phyloP scores from a whole-genome alignment of 2,888 invertebrate species.

The Aproaerema taeniolella region DNA sequence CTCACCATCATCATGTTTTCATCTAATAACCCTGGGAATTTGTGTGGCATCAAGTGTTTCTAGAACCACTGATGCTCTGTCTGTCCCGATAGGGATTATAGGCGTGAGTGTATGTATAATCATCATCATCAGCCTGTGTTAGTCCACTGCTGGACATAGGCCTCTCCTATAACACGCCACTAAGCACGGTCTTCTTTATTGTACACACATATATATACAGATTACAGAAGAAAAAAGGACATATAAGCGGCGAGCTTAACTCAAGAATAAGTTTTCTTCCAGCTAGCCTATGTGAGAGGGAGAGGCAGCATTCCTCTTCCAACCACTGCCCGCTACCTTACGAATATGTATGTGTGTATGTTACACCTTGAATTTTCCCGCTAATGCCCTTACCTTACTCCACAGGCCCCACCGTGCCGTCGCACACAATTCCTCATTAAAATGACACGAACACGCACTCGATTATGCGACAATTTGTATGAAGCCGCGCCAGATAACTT shows the following conservation, averaged over 20 bases:
- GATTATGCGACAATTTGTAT: constrained; percentile 48
- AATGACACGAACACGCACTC: constrained; percentile 42
- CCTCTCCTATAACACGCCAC: too few species aligned
- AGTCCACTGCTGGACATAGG: too few species aligned
- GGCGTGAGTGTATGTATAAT: too few species aligned
- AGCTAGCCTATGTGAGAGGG: neutral
- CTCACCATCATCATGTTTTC: too few species aligned
- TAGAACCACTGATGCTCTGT: too few species aligned
- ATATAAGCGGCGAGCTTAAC: neutral
- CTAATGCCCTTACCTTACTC: constrained; percentile 20
- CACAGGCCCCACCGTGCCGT: constrained; percentile 41
- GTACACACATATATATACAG: too few species aligned
- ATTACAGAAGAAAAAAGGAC: neutral
- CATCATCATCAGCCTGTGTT: too few species aligned
- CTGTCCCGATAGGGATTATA: too few species aligned
- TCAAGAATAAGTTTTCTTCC: neutral
- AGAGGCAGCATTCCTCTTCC: neutral
- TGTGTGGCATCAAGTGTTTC: too few species aligned
- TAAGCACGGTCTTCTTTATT: too few species aligned
- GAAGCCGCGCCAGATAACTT: constrained; percentile 25
- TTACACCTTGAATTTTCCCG: constrained; percentile 13
- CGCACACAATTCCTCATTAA: constrained; percentile 71
- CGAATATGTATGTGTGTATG: neutral
- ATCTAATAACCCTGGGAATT: too few species aligned
- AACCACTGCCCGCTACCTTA: neutral